Evolutionary conservation across 1,140 invertebrate genomes (phyloP), one percentile per base, ranked within the genome.

Genomic region (Sinella curviseta): DNA sequence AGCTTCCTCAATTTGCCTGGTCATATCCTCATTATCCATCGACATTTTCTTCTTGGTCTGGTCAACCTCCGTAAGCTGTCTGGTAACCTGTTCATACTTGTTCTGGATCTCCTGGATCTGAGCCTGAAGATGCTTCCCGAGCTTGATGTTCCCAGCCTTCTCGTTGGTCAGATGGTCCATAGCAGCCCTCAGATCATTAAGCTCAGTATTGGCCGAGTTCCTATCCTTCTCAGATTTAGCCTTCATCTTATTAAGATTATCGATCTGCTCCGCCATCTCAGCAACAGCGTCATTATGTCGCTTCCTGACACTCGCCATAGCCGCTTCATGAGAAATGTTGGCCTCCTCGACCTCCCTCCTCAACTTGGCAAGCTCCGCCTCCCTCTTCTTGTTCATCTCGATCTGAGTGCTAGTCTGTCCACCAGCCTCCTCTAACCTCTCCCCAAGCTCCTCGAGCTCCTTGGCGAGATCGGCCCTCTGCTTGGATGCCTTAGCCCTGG

Each of bases 331-430:
- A 89, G 99, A 97, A 87, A 99, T 95, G 90, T 98, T 97, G 86
- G 95, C 91, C 89, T 99, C 97, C 88, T 99, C 98, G 84, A 99
- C 91, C 88, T 99, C 97, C 85, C 97, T 94, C 85, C 97, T 94
- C 67, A 99, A 91, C 88, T 99, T 99, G 91, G 95, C 94, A 81
- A 99, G 92, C 89, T 99, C 98, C 85, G 95, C 94, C 88, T 99
- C 97, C 83, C 97, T 94, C 90, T 99, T 99, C 92, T 99, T 99
- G 93, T 99, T 99, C 84, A 99, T 92, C 88, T 99, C 98, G 87
- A 99, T 94, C 90, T 99, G 97, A 84, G 97, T 96, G 75, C 95
- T 95, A 80, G 97, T 99, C 84, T 97, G 97, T 88, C 97, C 97
- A 88, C 97, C 97, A 87, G 96, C 96, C 90, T 99, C 97, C 87